These are phyloP conservation scores for Melanotaenia parkinsoni DNA, from an alignment of 2,797 vertebrate genomes.

Conservation along the genomic window DNA sequence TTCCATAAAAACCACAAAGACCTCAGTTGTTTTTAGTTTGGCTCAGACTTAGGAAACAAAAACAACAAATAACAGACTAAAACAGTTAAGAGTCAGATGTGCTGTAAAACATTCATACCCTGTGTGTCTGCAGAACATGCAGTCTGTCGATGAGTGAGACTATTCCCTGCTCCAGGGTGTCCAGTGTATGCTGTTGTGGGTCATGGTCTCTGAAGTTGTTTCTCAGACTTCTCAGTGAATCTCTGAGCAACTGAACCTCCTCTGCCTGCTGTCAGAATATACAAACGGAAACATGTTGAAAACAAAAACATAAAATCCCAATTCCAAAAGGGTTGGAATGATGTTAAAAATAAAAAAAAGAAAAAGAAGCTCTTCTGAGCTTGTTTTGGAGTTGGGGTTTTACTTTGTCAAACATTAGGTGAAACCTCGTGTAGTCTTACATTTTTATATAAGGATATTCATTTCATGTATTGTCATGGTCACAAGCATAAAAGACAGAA, in stretches of 20 bases:
- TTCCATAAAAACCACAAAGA: slow-evolving; percentile 1
- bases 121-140: slow-evolving; percentile 83
- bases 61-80: background rate
- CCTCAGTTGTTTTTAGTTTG: background rate
- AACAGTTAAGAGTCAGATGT: background rate
- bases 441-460: background rate
- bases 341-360: background rate
- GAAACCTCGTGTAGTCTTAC: background rate
- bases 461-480: background rate
- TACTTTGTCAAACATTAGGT: background rate
- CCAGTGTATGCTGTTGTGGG: slow-evolving; percentile 96
- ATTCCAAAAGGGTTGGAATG: background rate
- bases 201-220: slow-evolving; percentile 94
- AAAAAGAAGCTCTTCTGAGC: background rate
- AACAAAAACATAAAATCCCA: background rate
- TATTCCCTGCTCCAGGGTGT: slow-evolving; percentile 97
- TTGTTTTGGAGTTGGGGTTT: background rate
- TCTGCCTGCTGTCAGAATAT: slow-evolving; percentile 77
- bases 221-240: slow-evolving; percentile 92
- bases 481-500: background rate
- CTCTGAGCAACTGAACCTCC: slow-evolving; percentile 93
- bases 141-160: slow-evolving; percentile 93
- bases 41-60: background rate
- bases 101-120: slow-evolving; percentile 52
- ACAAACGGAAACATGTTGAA: slow-evolving; percentile 13